Conservation (phyloP, 2,888 invertebrate species). For the Eremobia ochroleuca region DNA sequence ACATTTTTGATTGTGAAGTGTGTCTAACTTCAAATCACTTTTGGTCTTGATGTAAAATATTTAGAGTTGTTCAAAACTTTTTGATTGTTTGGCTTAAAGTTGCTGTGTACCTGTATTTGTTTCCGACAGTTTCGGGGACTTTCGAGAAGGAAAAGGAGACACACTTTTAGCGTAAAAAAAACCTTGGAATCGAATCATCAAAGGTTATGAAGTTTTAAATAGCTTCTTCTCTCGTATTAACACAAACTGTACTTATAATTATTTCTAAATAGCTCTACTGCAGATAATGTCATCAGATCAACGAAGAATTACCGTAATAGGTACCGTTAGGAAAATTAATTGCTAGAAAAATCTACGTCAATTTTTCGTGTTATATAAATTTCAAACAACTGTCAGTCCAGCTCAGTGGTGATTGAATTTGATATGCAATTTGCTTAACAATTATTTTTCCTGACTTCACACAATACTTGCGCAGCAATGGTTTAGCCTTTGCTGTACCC, state of each 20-base stretch:
- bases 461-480: neutral
- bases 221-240: neutral
- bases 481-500: slow-evolving; percentile 5
- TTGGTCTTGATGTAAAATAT: neutral
- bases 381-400: neutral
- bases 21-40: neutral
- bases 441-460: neutral
- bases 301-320: neutral
- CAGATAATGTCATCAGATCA: too few relatives aligned
- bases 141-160: slow-evolving; percentile 1
- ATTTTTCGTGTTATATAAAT: neutral
- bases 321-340: neutral
- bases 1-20: neutral
- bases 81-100: neutral
- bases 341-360: neutral
- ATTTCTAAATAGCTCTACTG: neutral
- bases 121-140: neutral
- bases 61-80: neutral
- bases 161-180: neutral
- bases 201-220: neutral
- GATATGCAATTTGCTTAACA: neutral
- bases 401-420: neutral
- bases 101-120: neutral
- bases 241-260: neutral
- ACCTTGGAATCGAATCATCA: neutral